Base-by-base conservation (phyloP, 2,888 invertebrate genomes). In the Urechis unicinctus region DNA sequence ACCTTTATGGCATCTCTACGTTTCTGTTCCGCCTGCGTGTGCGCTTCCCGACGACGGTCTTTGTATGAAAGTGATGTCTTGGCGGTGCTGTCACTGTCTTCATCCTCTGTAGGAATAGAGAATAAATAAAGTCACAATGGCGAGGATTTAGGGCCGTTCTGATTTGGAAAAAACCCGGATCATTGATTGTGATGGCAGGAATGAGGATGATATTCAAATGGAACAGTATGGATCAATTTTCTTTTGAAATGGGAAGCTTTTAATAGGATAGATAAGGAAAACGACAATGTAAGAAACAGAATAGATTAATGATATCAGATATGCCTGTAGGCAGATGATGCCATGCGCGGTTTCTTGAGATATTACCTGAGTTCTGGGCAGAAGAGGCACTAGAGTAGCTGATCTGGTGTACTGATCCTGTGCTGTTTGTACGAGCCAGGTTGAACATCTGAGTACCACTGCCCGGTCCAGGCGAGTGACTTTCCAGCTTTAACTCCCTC, bases 11-110 rank as follows among this genome's bases (percentile, higher is more conserved):
- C 94, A 83, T 96, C 95, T 70, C 95, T 83, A 62, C 96, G 83
- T 75, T 95, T 95, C 77, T 96, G 95, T 78, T 96, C 96, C 2
- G 96, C 95, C 81, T 94, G 86, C 0, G 95, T 95, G 74, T 95
- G 95, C 3, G 95, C 95, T 78, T 95, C 94, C 60, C 95, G 83
- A 53, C 95, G 83, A 41, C 95, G 83, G 72, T 96, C 94, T 76
- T 93, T 95, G 77, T 94, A 95, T 72, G 88, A 91, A 57, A 91
- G 79, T 1, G 89, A 82, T 1, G 84, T 83, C 63, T 83, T 84
- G 29, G 41, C 47, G 6, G 52, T 47, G 17, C 48, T 47, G 30
- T 66, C 66, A 67, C 85, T 85, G 74, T 85, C 85, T 50, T 77
- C 77, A 66, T 77, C 77, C 68, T 75, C 75, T 73, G 58, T 9